Evolutionary conservation across 2,797 vertebrate species (phyloP).

Genomic region (Myotis pilosus): DNA sequence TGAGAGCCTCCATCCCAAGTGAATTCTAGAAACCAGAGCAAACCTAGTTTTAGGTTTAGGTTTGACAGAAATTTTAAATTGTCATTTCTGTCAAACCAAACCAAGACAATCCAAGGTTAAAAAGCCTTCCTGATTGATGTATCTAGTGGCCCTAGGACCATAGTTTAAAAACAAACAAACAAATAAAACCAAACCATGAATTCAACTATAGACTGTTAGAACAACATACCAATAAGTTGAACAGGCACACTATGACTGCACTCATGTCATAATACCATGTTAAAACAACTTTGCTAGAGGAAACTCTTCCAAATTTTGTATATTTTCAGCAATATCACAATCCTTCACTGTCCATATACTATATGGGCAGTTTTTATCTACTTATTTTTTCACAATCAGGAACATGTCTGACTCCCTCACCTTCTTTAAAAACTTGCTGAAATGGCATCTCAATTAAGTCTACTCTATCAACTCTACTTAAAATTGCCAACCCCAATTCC

Average conservation of each 20-base stretch:
- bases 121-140: not conserved
- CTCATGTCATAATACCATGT: not conserved
- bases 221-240: not conserved
- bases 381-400: not conserved
- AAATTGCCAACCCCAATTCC: not conserved
- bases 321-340: not conserved
- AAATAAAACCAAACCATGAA: not conserved
- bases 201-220: not conserved
- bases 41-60: not conserved
- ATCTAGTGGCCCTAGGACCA: not conserved
- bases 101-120: not conserved
- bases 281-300: not conserved
- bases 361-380: not conserved
- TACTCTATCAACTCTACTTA: not conserved
- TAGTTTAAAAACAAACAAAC: not conserved
- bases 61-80: not conserved
- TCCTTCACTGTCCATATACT: not conserved
- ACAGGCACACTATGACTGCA: not conserved
- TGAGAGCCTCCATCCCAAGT: not conserved
- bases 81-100: constrained; percentile 20
- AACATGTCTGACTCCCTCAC: not conserved
- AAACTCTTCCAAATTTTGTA: not conserved
- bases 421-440: not conserved
- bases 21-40: not conserved
- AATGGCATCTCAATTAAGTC: not conserved